Conservation (phyloP, 2,113 vertebrate genomes). For the Plestiodon gilberti region DNA sequence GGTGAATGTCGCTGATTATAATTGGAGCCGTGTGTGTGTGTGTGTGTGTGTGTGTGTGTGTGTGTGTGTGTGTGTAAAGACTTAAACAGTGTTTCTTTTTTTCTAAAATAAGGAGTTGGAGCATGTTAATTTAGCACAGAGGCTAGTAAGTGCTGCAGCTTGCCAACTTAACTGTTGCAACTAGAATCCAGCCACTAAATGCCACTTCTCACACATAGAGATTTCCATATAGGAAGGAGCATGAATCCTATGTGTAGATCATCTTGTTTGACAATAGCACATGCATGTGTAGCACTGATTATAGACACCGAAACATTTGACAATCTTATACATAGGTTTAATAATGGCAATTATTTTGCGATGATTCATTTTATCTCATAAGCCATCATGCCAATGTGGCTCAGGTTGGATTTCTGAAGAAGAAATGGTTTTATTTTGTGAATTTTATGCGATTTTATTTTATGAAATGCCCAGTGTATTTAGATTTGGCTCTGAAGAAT, state of each 20-base stretch:
- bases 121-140: constrained; percentile 15
- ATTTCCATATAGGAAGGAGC: not conserved
- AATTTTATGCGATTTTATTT: no score
- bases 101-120: not conserved
- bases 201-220: not conserved
- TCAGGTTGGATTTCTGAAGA: not conserved
- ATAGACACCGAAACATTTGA: not conserved
- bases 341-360: not conserved
- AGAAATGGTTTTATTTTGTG: not conserved
- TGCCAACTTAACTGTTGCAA: not conserved
- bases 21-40: constrained; percentile 30
- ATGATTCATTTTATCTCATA: not conserved
- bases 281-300: not conserved
- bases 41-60: no score
- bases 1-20: not conserved
- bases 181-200: not conserved
- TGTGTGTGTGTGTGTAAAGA: not conserved
- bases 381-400: not conserved
- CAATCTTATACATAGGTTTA: not conserved
- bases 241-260: not conserved
- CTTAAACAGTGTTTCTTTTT: not conserved
- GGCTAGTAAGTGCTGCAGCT: constrained; percentile 16
- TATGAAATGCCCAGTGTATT: not conserved
- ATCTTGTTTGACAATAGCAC: not conserved
- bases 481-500: constrained; percentile 4